Evolutionary conservation across 1,140 invertebrate species (phyloP).

Genomic region (Atta colombica): DNA sequence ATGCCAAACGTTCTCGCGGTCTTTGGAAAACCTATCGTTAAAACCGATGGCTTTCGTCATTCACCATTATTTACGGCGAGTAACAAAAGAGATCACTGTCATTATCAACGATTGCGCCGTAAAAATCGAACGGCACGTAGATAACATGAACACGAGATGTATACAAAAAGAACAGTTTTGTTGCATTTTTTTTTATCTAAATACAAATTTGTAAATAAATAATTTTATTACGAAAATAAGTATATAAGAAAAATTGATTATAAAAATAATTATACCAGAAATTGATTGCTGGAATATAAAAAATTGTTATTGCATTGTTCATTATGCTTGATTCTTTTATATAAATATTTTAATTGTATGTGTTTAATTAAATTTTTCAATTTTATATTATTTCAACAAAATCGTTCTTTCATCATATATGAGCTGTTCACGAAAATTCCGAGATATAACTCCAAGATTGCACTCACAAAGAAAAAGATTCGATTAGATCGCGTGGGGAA

Average conservation of each 20-base stretch:
- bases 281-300: too few relatives aligned
- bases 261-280: too few relatives aligned
- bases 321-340: too few relatives aligned
- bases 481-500: slow-evolving; percentile 9
- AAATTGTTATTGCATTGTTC: too few relatives aligned
- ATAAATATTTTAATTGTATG: too few relatives aligned
- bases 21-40: not conserved
- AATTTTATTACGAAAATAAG: too few relatives aligned
- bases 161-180: too few relatives aligned
- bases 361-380: too few relatives aligned
- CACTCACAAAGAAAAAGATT: not conserved
- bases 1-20: not conserved
- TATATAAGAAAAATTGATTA: too few relatives aligned
- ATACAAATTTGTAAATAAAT: too few relatives aligned
- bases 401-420: not conserved
- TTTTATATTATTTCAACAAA: too few relatives aligned
- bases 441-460: not conserved
- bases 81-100: not conserved
- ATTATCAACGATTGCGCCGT: not conserved
- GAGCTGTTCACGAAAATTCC: not conserved
- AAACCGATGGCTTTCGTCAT: not conserved
- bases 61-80: not conserved
- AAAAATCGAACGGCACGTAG: not conserved
- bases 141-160: not conserved
- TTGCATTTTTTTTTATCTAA: too few relatives aligned